Percentiles rank a stretch among this genome's conserved stretches.
These are phyloP conservation scores for Arrhopalites spinosus DNA, from an alignment of 2,888 invertebrate genomes.

Conservation along the genomic window DNA sequence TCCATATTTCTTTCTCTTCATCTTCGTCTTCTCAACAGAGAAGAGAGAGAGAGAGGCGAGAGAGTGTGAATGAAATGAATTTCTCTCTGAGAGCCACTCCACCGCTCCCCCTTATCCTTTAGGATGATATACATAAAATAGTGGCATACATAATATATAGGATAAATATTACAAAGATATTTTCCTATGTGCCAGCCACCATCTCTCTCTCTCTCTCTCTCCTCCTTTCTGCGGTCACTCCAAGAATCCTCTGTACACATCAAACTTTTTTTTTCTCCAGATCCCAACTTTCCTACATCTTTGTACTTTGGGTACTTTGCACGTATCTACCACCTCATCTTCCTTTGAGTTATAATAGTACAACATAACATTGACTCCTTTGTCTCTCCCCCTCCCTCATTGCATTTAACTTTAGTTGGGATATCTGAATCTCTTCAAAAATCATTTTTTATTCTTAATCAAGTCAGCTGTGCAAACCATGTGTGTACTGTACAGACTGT, in stretches of 20 bases:
- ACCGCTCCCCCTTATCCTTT: slow-evolving; percentile 12
- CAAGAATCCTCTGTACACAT: neutral
- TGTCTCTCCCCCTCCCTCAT: slow-evolving; percentile 1
- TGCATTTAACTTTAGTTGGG: neutral
- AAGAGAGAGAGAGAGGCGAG: neutral
- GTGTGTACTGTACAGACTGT: neutral
- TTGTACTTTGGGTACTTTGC: neutral
- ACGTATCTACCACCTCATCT: neutral
- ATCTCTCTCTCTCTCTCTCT: neutral
- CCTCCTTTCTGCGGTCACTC: no score
- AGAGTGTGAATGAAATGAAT: slow-evolving; percentile 33
- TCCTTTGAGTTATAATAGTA: neutral
- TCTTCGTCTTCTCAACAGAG: neutral
- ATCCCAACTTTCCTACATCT: neutral
- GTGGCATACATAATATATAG: neutral
- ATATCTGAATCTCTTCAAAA: neutral
- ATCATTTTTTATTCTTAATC: neutral
- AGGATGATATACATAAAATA: neutral
- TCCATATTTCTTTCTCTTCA: slow-evolving; percentile 12
- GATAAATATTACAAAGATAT: neutral
- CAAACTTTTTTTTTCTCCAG: neutral
- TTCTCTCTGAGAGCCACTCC: slow-evolving; percentile 17
- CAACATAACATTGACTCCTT: neutral
- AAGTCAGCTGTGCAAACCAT: neutral
- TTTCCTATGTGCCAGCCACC: neutral